phyloP scores from a whole-genome alignment of 2,797 vertebrate genomes.

The Spheniscus humboldti region DNA sequence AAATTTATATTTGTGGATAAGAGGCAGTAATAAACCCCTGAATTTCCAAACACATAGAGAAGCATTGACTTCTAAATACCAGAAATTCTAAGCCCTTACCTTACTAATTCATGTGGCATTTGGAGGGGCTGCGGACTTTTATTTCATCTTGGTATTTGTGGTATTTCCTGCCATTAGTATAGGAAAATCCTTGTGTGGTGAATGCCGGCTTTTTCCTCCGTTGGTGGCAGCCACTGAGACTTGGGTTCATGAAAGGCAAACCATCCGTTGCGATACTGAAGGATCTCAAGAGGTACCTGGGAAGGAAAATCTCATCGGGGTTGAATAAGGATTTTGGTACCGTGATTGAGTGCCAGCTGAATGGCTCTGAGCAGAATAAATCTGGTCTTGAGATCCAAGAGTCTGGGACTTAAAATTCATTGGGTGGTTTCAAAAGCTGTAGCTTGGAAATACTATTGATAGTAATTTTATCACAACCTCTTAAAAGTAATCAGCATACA shows the following conservation, averaged over 20 bases:
- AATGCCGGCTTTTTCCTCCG: slow-evolving; percentile 19
- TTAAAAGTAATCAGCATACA: background rate
- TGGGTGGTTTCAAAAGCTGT: background rate
- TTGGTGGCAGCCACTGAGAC: slow-evolving; percentile 27
- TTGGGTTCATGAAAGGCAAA: slow-evolving; percentile 55
- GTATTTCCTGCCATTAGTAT: slow-evolving; percentile 59
- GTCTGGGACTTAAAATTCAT: background rate
- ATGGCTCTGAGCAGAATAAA: background rate
- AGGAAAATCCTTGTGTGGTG: slow-evolving; percentile 61
- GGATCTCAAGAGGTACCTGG: slow-evolving; percentile 27
- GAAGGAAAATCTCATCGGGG: slow-evolving; percentile 10
- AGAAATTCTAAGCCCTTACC: slow-evolving; percentile 61
- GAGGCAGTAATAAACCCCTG: background rate
- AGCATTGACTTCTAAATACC: slow-evolving; percentile 60
- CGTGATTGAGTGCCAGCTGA: background rate
- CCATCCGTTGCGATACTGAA: background rate
- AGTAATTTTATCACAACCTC: background rate
- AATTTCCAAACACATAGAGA: slow-evolving; percentile 37
- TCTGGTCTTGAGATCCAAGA: background rate
- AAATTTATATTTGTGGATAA: background rate
- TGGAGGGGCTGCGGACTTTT: slow-evolving; percentile 59
- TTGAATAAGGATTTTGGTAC: slow-evolving; percentile 47
- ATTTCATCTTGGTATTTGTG: slow-evolving; percentile 57
- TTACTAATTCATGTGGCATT: slow-evolving; percentile 62
- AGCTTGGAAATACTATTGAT: background rate